Conservation (phyloP, 2,888 invertebrate species). For the Zygothrica quintamaculata region DNA sequence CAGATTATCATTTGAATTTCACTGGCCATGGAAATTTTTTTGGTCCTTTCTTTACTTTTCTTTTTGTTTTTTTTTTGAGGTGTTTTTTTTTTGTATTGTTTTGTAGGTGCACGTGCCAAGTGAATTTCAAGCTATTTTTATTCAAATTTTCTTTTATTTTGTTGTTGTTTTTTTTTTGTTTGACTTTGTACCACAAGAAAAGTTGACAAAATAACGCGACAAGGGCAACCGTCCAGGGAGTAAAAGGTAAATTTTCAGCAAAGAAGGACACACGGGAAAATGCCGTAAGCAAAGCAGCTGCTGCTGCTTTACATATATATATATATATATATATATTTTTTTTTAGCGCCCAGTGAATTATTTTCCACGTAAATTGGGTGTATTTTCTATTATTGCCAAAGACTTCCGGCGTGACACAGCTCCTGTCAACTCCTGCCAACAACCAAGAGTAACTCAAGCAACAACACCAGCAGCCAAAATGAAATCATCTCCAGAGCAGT, state of each 20-base stretch:
- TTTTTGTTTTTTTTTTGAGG: no score
- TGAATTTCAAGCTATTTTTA: constrained; percentile 28
- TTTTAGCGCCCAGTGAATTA: constrained; percentile 65
- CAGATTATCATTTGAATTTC: constrained; percentile 76
- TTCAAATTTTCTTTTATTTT: constrained; percentile 7
- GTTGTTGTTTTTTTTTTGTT: constrained; percentile 27
- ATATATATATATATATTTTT: no score
- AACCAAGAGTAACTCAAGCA: constrained; percentile 4
- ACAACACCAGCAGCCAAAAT: constrained; percentile 7
- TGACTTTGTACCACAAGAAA: constrained; percentile 61
- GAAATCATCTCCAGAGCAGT: constrained; percentile 38
- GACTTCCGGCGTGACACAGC: constrained; percentile 75
- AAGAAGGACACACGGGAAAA: constrained; percentile 32
- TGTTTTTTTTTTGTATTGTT: no score
- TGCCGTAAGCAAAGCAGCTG: constrained; percentile 40
- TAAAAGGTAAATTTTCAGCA: constrained; percentile 61
- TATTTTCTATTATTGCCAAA: constrained; percentile 78
- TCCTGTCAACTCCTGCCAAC: constrained; percentile 44
- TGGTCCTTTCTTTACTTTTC: constrained; percentile 3
- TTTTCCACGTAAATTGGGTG: constrained; percentile 73
- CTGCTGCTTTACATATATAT: no score
- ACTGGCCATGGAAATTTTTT: constrained; percentile 50
- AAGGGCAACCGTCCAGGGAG: constrained; percentile 21
- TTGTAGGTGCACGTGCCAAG: constrained; percentile 47
- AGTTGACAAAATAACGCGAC: constrained; percentile 66